Conservation (phyloP, 2,888 invertebrate species). For the Malthinus seriepunctatus region DNA sequence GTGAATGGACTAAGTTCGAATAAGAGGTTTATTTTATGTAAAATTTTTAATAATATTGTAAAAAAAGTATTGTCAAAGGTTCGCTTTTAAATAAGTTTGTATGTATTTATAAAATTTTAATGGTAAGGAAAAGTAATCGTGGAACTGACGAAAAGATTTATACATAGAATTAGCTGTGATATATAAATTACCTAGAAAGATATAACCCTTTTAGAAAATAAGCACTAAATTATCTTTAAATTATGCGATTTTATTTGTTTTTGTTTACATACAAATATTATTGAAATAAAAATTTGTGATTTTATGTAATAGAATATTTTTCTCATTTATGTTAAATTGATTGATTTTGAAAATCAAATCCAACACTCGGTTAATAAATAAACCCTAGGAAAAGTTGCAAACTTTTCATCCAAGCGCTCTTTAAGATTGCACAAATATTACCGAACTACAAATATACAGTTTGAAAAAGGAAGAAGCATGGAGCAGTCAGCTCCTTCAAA, state of each 20-base stretch:
- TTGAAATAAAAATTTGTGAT: constrained; percentile 6
- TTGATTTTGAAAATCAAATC: neutral
- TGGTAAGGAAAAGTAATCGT: constrained; percentile 6
- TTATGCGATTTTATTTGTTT: constrained; percentile 6
- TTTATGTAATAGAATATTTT: neutral
- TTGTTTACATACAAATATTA: neutral
- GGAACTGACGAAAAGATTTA: constrained; percentile 17
- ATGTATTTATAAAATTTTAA: constrained; percentile 7
- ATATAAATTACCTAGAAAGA: constrained; percentile 23
- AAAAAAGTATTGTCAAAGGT: neutral
- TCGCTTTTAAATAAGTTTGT: neutral
- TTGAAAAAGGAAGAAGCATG: neutral
- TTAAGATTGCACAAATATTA: neutral
- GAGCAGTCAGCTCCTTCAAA: neutral
- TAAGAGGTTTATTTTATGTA: constrained; percentile 36
- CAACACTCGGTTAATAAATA: too few species aligned
- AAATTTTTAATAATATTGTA: constrained; percentile 1
- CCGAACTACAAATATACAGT: neutral
- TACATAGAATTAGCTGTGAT: constrained; percentile 39
- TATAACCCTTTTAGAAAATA: constrained; percentile 7
- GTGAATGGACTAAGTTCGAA: constrained; percentile 65
- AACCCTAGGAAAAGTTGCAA: neutral
- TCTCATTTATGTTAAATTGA: neutral
- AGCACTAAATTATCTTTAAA: constrained; percentile 21
- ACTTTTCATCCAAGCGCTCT: neutral